phyloP scores from a whole-genome alignment of 2,113 vertebrate species.

The Anarhynchus alexandrinus region DNA sequence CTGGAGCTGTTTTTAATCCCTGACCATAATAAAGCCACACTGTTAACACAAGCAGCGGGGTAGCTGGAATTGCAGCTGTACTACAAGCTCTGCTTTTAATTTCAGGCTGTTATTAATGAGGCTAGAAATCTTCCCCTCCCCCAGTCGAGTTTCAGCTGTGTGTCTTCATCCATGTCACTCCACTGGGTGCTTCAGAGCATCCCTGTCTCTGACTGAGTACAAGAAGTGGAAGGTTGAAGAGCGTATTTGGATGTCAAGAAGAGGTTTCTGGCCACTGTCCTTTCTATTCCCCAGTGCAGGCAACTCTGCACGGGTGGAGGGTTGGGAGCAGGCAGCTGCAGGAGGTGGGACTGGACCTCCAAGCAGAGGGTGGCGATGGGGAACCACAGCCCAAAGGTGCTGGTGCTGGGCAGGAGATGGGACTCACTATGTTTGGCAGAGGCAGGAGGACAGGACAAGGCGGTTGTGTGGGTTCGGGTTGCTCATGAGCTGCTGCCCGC shows the following conservation, averaged over 20 bases:
- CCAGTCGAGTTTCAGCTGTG: neutral
- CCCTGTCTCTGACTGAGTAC: neutral
- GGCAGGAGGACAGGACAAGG: neutral
- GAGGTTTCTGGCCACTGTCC: neutral
- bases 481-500: neutral
- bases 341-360: neutral
- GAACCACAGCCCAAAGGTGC: neutral
- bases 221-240: neutral
- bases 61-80: constrained; percentile 38
- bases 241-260: neutral
- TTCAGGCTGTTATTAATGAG: constrained; percentile 49
- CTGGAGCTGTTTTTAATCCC: constrained; percentile 55
- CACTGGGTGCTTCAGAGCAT: neutral
- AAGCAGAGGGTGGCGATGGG: neutral
- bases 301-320: neutral
- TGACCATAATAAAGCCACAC: constrained; percentile 59
- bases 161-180: neutral
- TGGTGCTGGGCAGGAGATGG: neutral
- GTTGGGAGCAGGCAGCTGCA: neutral
- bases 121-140: constrained; percentile 8
- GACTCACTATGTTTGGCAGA: neutral
- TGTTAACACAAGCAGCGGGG: constrained; percentile 55
- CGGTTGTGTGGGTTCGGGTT: neutral
- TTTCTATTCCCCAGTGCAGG: neutral
- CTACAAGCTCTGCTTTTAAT: constrained; percentile 59